These are phyloP conservation scores for Cerastis rubricosa DNA, from an alignment of 2,888 invertebrate genomes.

Conservation along the genomic window DNA sequence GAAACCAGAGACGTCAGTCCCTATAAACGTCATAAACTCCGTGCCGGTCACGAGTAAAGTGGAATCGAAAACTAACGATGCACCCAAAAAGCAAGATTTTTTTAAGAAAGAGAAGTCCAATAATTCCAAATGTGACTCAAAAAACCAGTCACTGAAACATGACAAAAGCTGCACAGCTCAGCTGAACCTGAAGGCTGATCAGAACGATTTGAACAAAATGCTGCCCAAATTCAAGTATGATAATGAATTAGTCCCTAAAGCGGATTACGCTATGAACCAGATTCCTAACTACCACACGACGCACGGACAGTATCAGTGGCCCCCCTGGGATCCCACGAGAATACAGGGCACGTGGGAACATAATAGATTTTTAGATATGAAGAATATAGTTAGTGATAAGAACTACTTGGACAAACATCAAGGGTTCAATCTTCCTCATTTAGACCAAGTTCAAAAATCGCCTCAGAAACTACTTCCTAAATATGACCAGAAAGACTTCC, in stretches of 20 bases:
- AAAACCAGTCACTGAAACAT: conserved; percentile 84
- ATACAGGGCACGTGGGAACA: conserved; percentile 90
- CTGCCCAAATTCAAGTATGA: conserved; percentile 89
- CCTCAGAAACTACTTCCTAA: conserved; percentile 91
- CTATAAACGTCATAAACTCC: conserved; percentile 87
- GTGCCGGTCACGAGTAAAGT: conserved; percentile 82
- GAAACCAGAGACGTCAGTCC: conserved; percentile 87
- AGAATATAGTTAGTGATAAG: conserved; percentile 88
- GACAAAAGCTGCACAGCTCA: conserved; percentile 86
- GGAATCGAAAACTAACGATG: conserved; percentile 83
- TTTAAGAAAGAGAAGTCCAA: conserved; percentile 89
- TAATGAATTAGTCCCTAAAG: conserved; percentile 90
- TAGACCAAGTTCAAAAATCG: conserved; percentile 91
- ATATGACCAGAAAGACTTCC: conserved; percentile 88
- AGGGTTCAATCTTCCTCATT: conserved; percentile 91
- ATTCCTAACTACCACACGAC: conserved; percentile 93
- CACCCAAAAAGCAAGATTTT: conserved; percentile 89
- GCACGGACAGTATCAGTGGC: conserved; percentile 92
- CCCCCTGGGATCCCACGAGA: conserved; percentile 90
- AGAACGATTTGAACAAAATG: conserved; percentile 90
- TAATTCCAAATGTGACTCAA: conserved; percentile 81
- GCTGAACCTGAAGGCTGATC: conserved; percentile 83
- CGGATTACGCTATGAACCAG: conserved; percentile 92
- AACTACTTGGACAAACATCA: conserved; percentile 91
- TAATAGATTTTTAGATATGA: conserved; percentile 87